Percentiles rank a stretch among this genome's conserved stretches.
Conservation (phyloP, 2,113 vertebrate genomes). For the Nyctereutes procyonoides region DNA sequence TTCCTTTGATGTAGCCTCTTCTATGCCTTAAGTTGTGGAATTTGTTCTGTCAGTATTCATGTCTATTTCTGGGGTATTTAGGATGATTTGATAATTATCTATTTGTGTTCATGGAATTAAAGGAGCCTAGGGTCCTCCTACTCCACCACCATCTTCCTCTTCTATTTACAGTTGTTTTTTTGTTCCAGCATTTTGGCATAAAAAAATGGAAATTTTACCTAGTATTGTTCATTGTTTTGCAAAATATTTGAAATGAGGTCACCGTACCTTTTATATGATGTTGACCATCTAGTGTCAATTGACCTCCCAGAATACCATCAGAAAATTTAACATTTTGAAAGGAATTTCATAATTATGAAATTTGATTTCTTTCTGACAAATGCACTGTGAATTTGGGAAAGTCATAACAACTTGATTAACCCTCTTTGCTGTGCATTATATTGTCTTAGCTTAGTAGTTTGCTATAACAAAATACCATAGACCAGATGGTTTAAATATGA, state of each 20-base stretch:
- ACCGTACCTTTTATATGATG: constrained; percentile 78
- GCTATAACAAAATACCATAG: neutral
- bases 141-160: neutral
- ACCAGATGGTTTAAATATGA: neutral
- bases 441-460: neutral
- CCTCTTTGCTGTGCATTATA: constrained; percentile 65
- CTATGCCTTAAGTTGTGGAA: neutral
- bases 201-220: neutral
- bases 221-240: constrained; percentile 57
- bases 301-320: constrained; percentile 78
- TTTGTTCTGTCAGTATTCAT: neutral
- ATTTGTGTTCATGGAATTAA: neutral
- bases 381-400: constrained; percentile 78
- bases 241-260: constrained; percentile 79
- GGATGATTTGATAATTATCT: neutral
- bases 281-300: constrained; percentile 83
- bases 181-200: neutral
- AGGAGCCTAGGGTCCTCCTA: neutral
- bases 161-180: neutral
- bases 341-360: constrained; percentile 85
- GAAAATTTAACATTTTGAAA: constrained; percentile 84
- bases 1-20: neutral
- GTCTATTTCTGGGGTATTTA: neutral
- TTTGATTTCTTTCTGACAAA: constrained; percentile 81
- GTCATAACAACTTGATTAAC: constrained; percentile 51